Conservation (phyloP, 2,797 vertebrate genomes). For the Paramormyrops hopkinsi region DNA sequence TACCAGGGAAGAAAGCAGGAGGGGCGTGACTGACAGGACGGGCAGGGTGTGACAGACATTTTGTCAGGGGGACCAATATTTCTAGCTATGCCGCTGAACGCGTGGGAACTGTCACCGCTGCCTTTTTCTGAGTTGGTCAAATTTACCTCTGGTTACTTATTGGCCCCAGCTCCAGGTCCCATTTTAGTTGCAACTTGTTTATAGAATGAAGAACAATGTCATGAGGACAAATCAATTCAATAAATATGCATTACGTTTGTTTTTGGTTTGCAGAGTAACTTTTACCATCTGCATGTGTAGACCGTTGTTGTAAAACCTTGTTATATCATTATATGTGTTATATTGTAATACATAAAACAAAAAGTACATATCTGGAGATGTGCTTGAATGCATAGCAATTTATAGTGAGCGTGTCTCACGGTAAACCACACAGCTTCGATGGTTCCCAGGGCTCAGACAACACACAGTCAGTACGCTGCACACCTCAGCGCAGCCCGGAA, state of each 20-base stretch:
- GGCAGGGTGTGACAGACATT: neutral
- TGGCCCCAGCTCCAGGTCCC: neutral
- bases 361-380: neutral
- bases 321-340: neutral
- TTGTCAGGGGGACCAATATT: neutral
- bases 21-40: neutral
- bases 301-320: neutral
- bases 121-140: neutral
- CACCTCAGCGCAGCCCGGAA: neutral
- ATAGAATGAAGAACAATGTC: neutral
- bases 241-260: neutral
- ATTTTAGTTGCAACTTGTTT: neutral
- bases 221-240: neutral
- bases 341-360: neutral
- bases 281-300: neutral
- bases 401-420: neutral
- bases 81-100: neutral
- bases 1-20: neutral
- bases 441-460: neutral
- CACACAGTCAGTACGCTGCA: neutral
- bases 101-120: neutral
- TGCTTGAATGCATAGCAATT: neutral
- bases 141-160: neutral
- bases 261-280: neutral
- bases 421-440: neutral